Conservation (phyloP, 2,888 invertebrate genomes). For the Gnatocerus cornutus region DNA sequence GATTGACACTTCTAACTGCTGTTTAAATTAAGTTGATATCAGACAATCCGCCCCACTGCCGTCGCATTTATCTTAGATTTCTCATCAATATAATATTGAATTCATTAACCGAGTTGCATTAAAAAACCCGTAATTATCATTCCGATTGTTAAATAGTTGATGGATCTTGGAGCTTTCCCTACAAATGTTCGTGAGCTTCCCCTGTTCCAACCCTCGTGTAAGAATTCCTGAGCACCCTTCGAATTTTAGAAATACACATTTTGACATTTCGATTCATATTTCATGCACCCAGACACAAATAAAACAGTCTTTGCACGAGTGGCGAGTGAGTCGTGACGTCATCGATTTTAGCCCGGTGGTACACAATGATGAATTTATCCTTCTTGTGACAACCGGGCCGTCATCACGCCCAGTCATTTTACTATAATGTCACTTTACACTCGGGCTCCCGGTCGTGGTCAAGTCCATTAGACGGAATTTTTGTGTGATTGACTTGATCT, state of each 20-base stretch:
- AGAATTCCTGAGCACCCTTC: slow-evolving; percentile 52
- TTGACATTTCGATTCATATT: slow-evolving; percentile 63
- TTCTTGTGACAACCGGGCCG: slow-evolving; percentile 62
- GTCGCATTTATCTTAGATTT: neutral
- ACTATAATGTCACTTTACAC: slow-evolving; percentile 63
- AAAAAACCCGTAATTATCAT: too few relatives aligned
- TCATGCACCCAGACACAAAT: slow-evolving; percentile 59
- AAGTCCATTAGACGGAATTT: slow-evolving; percentile 28
- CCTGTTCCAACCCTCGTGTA: neutral
- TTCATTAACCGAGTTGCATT: too few relatives aligned
- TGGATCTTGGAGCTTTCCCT: neutral
- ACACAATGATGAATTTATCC: slow-evolving; percentile 61
- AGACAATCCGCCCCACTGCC: slow-evolving; percentile 22
- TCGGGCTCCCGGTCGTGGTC: slow-evolving; percentile 51
- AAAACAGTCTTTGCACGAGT: slow-evolving; percentile 57
- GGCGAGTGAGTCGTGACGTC: slow-evolving; percentile 59
- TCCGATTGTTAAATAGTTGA: neutral
- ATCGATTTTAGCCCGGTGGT: slow-evolving; percentile 50
- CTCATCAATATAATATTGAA: too few relatives aligned
- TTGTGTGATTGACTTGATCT: neutral
- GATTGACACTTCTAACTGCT: slow-evolving; percentile 52
- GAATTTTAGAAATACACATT: slow-evolving; percentile 58
- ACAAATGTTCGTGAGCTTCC: slow-evolving; percentile 19
- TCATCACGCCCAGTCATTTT: slow-evolving; percentile 67
- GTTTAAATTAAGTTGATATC: slow-evolving; percentile 52